Evolutionary conservation across 2,888 invertebrate genomes (phyloP).

Genomic region (Aporophyla lueneburgensis): DNA sequence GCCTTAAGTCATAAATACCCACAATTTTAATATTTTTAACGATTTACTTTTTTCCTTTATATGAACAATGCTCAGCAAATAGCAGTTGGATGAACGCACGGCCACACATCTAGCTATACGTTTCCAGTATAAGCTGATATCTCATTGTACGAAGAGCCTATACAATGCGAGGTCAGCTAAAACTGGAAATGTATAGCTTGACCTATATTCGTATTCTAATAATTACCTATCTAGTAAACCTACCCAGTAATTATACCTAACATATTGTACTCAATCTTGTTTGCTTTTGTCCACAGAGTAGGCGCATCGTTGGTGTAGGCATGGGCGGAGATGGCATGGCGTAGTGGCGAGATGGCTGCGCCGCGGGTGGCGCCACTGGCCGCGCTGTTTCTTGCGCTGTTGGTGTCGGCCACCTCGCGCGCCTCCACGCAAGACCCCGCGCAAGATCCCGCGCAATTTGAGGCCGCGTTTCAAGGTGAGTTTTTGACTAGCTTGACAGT

Average conservation of each 20-base stretch:
- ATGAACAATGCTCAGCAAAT: too few species aligned
- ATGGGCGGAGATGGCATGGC: slow-evolving; percentile 88
- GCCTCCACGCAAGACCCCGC: slow-evolving; percentile 83
- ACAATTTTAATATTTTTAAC: too few species aligned
- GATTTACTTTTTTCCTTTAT: too few species aligned
- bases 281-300: slow-evolving; percentile 66
- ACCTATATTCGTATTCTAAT: too few species aligned
- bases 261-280: neutral
- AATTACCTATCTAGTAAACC: too few species aligned
- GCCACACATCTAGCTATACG: too few species aligned
- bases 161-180: too few species aligned
- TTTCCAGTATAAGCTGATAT: too few species aligned
- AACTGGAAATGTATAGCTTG: too few species aligned
- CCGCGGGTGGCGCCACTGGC: slow-evolving; percentile 79
- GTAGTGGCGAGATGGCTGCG: slow-evolving; percentile 84
- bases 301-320: slow-evolving; percentile 69
- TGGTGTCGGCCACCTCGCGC: slow-evolving; percentile 75
- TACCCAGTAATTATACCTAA: neutral
- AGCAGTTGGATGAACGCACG: too few species aligned
- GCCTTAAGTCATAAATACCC: too few species aligned
- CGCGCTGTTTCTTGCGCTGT: slow-evolving; percentile 79
- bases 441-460: slow-evolving; percentile 84
- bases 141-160: too few species aligned
- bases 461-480: slow-evolving; percentile 92
- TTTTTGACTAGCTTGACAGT: slow-evolving; percentile 1